Evolutionary conservation across 2,888 invertebrate genomes (phyloP), one percentile per base, ranked within the genome.

Genomic region (Apamea sordens): DNA sequence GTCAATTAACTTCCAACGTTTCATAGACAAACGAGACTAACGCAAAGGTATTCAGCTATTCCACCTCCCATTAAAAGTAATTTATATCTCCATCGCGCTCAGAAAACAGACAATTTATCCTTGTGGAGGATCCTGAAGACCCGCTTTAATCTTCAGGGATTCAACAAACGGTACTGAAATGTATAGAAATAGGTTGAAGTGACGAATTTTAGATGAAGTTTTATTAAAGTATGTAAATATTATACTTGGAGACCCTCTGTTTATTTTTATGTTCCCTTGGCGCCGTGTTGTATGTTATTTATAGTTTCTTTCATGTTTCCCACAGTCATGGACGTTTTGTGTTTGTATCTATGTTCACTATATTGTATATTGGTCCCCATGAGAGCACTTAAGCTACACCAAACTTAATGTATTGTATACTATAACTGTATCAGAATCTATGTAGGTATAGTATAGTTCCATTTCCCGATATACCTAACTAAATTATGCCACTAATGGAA

Each of bases 251-350:
- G 69, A 68, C 4, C 74, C 76, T 81, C 63, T 69, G 68, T 85
- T 77, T 88, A 88, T 83, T 78, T 80, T 77, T 74, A 79, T 73
- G 28, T 79, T 79, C 77, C 78, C 79, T 75, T 79, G 73, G 73
- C 68, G 75, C 61, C 73, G 47, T 28, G 74, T 80, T 73, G 69
- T 71, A 56, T 65, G 67, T 81, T 88, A 88, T 88, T 87, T 83
- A 85, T 89, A 89, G 81, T 77, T 77, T 80, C 78, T 89, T 87
- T 89, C 81, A 89, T 85, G 88, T 88, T 79, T 75, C 63, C 70
- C 74, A 65, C 56, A 76, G 44, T 67, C 82, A 81, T 56, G 68
- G 75, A 76, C 73, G 64, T 59, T 73, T 74, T 75, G 70, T 53
- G n/a, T 28, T 28, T 56, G 13, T 28, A 68, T 28, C n/a, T 76